Base-by-base conservation (phyloP, 1,140 invertebrate genomes). In the Lepidurus arcticus region DNA sequence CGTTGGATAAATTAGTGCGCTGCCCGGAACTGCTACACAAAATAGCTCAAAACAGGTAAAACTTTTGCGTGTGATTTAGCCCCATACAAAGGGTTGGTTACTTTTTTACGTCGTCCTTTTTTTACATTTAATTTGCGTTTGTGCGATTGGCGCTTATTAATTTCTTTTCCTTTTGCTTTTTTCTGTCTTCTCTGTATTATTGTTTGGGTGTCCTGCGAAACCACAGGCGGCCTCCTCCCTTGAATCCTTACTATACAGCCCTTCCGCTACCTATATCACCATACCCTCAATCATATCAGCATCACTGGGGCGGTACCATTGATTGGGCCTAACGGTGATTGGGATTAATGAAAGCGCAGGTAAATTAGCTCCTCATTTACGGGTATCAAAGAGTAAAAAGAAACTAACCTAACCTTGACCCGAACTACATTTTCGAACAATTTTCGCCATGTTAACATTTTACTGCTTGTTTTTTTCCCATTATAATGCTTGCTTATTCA, bases 1-100 rank as follows among this genome's bases (percentile, higher is more conserved):
- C 95, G 13, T 87, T 98, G 81, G 96, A 98, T 87, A 96, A 97
- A 86, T 90, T 98, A 78, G 97, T 98, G 80, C 88, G 95, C 80
- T 95, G 93, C 85, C 95, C 95, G 13, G 94, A 96, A 81, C 93
- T 93, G 7, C 85, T 97, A 78, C 88, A 92, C 82, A 94, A 94
- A 87, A 93, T 95, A 82, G 93, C 93, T 81, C 93, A 93, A 85
- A 94, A 94, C 87, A 91, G 91, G 91, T 92, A 88, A 10, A 11
- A 5, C 75, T 26, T 53, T 13, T 16, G n/a, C n/a, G n/a, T 45
- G 6, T 76, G 42, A n/a, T 76, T 76, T 76, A 44, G 7, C 10
- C 26, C 42, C 24, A 13, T 4, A 34, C 2, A 75, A 76, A 76
- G 21, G 44, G n/a, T 43, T 43, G 44, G 5, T 24, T 65, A 45